Conservation (phyloP, 2,888 invertebrate species). For the Agriopis leucophaearia region DNA sequence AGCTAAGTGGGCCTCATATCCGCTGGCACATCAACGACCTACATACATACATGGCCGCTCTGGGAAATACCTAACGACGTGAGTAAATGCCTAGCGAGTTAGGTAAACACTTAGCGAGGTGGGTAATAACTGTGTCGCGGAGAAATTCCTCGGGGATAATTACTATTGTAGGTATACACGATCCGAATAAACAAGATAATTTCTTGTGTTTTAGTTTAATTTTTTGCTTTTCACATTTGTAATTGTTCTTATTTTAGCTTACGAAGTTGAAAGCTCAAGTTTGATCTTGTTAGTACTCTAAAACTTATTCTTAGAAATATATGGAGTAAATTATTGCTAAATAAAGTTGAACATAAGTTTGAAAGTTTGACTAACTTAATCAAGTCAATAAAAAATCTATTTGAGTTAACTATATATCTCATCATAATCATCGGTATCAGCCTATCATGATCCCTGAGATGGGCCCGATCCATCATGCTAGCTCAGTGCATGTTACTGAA, state of each 20-base stretch:
- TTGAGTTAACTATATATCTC: too few species aligned
- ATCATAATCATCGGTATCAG: too few species aligned
- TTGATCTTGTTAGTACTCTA: neutral
- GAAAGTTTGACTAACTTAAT: too few species aligned
- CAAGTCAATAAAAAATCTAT: too few species aligned
- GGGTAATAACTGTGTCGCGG: neutral
- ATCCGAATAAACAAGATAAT: neutral
- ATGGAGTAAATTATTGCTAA: too few species aligned
- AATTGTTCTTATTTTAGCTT: neutral
- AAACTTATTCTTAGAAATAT: neutral
- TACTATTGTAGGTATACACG: neutral
- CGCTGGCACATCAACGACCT: slow-evolving; percentile 10
- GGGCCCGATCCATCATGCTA: too few species aligned
- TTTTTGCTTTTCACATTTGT: neutral
- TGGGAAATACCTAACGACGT: slow-evolving; percentile 1
- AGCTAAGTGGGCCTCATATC: slow-evolving; percentile 13
- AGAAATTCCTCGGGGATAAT: neutral
- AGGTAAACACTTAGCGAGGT: slow-evolving; percentile 7
- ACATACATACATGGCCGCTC: slow-evolving; percentile 11
- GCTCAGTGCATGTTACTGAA: too few species aligned
- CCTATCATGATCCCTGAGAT: too few species aligned
- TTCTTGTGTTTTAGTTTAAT: neutral
- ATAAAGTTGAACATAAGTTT: too few species aligned
- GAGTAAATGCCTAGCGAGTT: slow-evolving; percentile 3
- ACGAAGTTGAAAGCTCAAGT: too few species aligned